Percentiles rank a stretch among this genome's conserved stretches.
phyloP scores from a whole-genome alignment of 1,140 invertebrate species.

The Bacillus rossius region DNA sequence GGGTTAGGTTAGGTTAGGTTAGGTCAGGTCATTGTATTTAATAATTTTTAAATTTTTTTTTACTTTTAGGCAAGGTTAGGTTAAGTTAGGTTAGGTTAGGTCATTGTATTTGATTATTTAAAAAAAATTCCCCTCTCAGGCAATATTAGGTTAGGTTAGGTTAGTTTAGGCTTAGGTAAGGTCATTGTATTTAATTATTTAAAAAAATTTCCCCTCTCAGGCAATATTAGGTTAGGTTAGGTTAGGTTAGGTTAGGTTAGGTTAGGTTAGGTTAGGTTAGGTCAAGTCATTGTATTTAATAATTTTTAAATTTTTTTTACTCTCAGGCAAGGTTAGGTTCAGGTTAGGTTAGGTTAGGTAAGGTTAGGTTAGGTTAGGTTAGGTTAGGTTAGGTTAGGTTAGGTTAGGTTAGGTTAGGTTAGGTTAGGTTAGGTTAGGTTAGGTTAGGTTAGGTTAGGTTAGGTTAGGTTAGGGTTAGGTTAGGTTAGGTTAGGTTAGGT shows the following conservation, averaged over 20 bases:
- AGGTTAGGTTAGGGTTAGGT: conserved; percentile 26
- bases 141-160: conserved; percentile 16
- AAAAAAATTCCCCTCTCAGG: conserved; percentile 12
- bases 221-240: too few relatives aligned
- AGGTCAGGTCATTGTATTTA: conserved; percentile 10
- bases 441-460: conserved; percentile 23
- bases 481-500: conserved; percentile 33
- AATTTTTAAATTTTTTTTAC: too few relatives aligned
- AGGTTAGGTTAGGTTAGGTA: conserved; percentile 19
- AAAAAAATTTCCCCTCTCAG: too few relatives aligned
- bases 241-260: too few relatives aligned
- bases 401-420: conserved; percentile 17
- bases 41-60: conserved; percentile 12
- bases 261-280: too few relatives aligned
- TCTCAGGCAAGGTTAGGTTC: conserved; percentile 16
- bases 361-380: conserved; percentile 23
- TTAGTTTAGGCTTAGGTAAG: conserved; percentile 17
- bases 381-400: conserved; percentile 16
- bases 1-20: conserved; percentile 16
- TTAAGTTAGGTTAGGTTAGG: conserved; percentile 8
- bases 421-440: conserved; percentile 24
- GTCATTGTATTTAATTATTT: too few relatives aligned
- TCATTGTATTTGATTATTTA: conserved; percentile 6
- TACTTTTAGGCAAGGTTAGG: conserved; percentile 17
- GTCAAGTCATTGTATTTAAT: too few relatives aligned